Conservation (phyloP, 2,113 vertebrate species). For the Puntigrus tetrazona region DNA sequence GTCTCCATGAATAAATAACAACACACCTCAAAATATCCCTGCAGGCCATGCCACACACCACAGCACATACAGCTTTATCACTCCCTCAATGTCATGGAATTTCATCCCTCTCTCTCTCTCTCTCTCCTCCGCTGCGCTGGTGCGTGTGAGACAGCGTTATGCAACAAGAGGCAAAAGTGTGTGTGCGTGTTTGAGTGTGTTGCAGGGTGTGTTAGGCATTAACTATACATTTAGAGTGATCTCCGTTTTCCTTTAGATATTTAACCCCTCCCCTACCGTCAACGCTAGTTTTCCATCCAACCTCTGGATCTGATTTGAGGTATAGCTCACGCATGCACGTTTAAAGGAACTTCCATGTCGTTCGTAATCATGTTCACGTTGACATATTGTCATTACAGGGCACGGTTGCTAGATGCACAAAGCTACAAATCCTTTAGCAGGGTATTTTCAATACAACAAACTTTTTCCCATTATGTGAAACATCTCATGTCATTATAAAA, state of each 20-base stretch:
- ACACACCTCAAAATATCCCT: slow-evolving; percentile 48
- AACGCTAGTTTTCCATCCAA: slow-evolving; percentile 15
- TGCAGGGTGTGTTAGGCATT: slow-evolving; percentile 1
- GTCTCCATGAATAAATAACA: slow-evolving; percentile 50
- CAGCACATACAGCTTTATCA: slow-evolving; percentile 26
- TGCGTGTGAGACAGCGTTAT: slow-evolving; percentile 2
- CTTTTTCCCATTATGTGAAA: neutral
- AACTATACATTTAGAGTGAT: slow-evolving; percentile 14
- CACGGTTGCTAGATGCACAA: neutral
- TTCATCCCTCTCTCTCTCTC: slow-evolving; percentile 30
- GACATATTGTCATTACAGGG: neutral
- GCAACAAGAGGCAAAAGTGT: slow-evolving; percentile 7
- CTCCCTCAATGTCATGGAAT: slow-evolving; percentile 50
- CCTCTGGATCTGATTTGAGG: slow-evolving; percentile 58
- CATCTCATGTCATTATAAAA: neutral
- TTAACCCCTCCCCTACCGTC: slow-evolving; percentile 24
- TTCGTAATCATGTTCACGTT: neutral
- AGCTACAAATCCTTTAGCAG: neutral
- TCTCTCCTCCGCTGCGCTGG: neutral
- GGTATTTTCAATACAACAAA: neutral
- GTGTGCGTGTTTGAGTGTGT: neutral
- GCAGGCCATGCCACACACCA: slow-evolving; percentile 18
- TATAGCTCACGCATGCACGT: slow-evolving; percentile 15
- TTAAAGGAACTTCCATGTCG: slow-evolving; percentile 28
- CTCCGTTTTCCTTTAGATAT: slow-evolving; percentile 17